A percentile compares a stretch with the other conserved stretches of the same genome.
Conservation (phyloP, 2,113 vertebrate species). For the Eonycteris spelaea region DNA sequence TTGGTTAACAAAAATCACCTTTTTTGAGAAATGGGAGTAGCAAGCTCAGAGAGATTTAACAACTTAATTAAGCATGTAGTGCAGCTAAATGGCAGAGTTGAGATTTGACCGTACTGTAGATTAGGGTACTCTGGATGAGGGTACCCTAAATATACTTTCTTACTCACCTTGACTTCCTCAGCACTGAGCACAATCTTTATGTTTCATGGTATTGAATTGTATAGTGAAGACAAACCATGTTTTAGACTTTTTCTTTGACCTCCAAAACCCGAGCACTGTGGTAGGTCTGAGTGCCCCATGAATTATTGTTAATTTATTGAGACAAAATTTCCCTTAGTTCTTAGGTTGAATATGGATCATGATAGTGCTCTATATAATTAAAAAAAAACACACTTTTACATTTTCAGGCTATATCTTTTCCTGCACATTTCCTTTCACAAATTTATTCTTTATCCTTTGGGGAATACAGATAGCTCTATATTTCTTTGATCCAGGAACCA, state of each 20-base stretch:
- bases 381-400: not conserved
- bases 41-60: not conserved
- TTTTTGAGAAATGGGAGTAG: not conserved
- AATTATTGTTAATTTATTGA: constrained; percentile 11
- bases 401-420: not conserved
- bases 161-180: not conserved
- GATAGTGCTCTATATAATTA: not conserved
- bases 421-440: not conserved
- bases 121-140: not conserved
- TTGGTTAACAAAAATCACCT: not conserved
- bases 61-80: not conserved
- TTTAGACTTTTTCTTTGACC: not conserved
- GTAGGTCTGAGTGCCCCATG: not conserved
- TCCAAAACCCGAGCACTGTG: not conserved
- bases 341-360: not conserved
- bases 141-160: not conserved
- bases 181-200: not conserved
- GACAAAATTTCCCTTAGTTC: constrained; percentile 19
- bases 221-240: not conserved
- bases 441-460: constrained; percentile 20
- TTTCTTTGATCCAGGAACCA: constrained; percentile 47
- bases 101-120: not conserved
- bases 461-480: not conserved
- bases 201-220: not conserved
- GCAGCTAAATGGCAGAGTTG: not conserved